phyloP scores from a whole-genome alignment of 2,113 vertebrate species.

The Solenodon paradoxus region DNA sequence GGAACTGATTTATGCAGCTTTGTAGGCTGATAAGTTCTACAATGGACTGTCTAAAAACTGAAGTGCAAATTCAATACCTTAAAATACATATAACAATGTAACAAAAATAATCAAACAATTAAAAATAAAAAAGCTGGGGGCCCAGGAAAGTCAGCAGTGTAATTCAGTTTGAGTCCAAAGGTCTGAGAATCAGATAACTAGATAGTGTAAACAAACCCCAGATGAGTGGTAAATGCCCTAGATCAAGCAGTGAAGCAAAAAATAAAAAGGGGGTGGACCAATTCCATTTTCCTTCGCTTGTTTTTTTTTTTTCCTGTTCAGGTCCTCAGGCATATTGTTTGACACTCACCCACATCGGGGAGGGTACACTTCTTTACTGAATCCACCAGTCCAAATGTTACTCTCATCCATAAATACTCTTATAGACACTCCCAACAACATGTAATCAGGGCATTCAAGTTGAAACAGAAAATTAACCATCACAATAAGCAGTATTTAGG shows the following conservation, averaged over 20 bases:
- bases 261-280: not conserved
- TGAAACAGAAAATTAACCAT: not conserved
- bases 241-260: not conserved
- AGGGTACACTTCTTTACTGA: not conserved
- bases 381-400: not conserved
- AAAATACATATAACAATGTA: too few relatives aligned
- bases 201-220: not conserved
- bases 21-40: not conserved
- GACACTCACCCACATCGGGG: not conserved
- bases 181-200: not conserved
- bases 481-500: not conserved
- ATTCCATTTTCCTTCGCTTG: not conserved
- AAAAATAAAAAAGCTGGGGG: too few relatives aligned
- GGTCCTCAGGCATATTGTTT: not conserved
- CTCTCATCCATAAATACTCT: not conserved
- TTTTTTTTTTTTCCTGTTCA: not conserved
- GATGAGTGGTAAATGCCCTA: not conserved
- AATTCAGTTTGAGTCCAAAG: not conserved
- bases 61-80: too few relatives aligned
- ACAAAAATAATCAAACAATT: too few relatives aligned
- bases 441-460: not conserved
- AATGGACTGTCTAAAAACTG: not conserved
- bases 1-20: not conserved
- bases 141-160: not conserved
- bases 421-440: not conserved